These are phyloP conservation scores for Habroteleia sp. DNA, from an alignment of 2,888 invertebrate genomes.

Conservation along the genomic window DNA sequence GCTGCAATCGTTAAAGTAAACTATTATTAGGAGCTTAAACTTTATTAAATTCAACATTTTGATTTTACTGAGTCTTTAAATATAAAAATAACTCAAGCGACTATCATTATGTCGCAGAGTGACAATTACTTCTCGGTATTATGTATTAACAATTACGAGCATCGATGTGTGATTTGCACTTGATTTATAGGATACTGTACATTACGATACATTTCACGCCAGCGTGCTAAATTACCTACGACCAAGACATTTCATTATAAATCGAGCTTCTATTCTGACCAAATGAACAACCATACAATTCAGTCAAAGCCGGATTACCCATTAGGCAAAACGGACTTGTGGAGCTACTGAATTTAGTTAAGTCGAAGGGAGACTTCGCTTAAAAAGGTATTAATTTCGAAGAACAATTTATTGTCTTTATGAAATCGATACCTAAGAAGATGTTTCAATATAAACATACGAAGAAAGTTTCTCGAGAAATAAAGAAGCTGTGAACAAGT, in stretches of 20 bases:
- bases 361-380: neutral
- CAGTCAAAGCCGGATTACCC: conserved; percentile 14
- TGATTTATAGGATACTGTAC: neutral
- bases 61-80: neutral
- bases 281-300: conserved; percentile 20
- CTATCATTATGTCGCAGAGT: too few relatives aligned
- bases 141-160: neutral
- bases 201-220: conserved; percentile 2
- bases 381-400: neutral
- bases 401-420: conserved; percentile 1
- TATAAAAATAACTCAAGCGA: neutral
- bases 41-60: conserved; percentile 7
- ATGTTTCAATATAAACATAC: too few relatives aligned
- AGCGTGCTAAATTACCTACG: conserved; percentile 17
- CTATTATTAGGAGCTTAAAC: conserved; percentile 13
- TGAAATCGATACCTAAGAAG: too few relatives aligned
- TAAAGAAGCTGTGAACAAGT: too few relatives aligned
- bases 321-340: conserved; percentile 14
- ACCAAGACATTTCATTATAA: conserved; percentile 27
- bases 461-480: too few relatives aligned
- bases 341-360: neutral
- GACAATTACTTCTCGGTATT: too few relatives aligned
- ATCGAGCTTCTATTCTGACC: conserved; percentile 23
- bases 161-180: neutral
- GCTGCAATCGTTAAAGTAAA: conserved; percentile 8